These are phyloP conservation scores for Tetrax tetrax DNA, from an alignment of 2,113 vertebrate genomes.

Conservation along the genomic window DNA sequence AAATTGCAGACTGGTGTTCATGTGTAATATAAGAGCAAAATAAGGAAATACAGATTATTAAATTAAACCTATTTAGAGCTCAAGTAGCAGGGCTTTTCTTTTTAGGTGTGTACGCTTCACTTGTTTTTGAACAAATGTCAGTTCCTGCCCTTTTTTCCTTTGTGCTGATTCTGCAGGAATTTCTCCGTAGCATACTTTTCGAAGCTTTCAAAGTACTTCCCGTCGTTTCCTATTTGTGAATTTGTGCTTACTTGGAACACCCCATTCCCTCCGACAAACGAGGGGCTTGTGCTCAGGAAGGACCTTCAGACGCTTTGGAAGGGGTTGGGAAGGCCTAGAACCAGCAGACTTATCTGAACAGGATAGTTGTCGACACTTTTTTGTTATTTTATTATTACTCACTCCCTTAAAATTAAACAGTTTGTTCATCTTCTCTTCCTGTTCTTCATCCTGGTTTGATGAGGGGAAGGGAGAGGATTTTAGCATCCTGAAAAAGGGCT, in stretches of 20 bases:
- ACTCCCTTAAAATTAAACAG: background rate
- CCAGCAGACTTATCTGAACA: background rate
- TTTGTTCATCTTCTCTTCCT: background rate
- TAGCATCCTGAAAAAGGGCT: background rate
- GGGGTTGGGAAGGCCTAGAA: background rate
- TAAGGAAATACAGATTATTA: background rate
- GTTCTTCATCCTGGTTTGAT: background rate
- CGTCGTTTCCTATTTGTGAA: background rate
- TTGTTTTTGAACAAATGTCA: background rate
- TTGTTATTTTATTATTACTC: background rate
- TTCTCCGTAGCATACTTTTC: background rate
- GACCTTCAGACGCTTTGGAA: background rate
- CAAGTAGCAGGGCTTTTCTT: background rate
- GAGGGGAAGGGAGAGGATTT: background rate
- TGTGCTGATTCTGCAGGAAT: slow-evolving; percentile 17
- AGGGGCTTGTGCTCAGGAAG: background rate
- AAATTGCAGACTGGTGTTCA: background rate
- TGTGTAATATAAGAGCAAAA: background rate
- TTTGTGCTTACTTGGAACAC: background rate
- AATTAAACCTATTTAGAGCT: background rate
- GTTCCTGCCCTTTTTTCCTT: background rate
- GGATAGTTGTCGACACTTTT: background rate
- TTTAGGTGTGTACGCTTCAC: background rate
- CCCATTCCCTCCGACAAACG: background rate
- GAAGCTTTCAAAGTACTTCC: background rate